These are phyloP conservation scores for Heterocephalus glaber DNA, from an alignment of 2,113 vertebrate species.

Conservation along the genomic window DNA sequence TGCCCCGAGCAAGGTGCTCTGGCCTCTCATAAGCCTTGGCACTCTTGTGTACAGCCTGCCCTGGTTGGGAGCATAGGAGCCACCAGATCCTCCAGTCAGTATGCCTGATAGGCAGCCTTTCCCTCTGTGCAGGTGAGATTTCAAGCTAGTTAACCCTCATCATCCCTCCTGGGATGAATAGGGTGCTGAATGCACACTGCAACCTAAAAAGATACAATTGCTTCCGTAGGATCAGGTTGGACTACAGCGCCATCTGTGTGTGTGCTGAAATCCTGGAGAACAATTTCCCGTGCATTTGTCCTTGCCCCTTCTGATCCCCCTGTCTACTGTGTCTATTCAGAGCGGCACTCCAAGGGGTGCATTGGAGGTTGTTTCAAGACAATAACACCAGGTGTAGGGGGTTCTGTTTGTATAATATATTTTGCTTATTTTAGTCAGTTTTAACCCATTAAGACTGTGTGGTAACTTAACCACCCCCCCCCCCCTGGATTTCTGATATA, in stretches of 20 bases:
- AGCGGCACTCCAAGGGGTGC: slow-evolving; percentile 8
- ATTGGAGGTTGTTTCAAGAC: slow-evolving; percentile 70
- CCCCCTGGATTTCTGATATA: slow-evolving; percentile 33
- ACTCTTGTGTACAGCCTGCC: neutral
- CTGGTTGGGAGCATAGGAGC: neutral
- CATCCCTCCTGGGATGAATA: neutral
- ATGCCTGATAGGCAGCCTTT: neutral
- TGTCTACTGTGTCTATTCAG: slow-evolving; percentile 22
- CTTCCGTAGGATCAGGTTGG: neutral
- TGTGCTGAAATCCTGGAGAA: neutral
- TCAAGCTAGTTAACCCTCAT: neutral
- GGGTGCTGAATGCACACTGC: neutral
- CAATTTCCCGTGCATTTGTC: neutral
- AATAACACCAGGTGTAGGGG: slow-evolving; percentile 60
- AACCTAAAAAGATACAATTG: slow-evolving; percentile 58
- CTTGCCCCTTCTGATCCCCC: neutral
- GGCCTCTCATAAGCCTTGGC: neutral
- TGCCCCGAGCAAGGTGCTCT: slow-evolving; percentile 4
- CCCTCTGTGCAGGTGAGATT: neutral
- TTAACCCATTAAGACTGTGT: slow-evolving; percentile 7
- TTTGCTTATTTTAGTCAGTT: slow-evolving; percentile 68
- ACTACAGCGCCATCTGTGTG: neutral
- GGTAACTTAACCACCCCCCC: slow-evolving; percentile 24
- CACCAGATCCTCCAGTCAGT: neutral
- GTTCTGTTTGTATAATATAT: slow-evolving; percentile 66